These are phyloP conservation scores for Eptesicus fuscus DNA, from an alignment of 2,113 vertebrate genomes.

Conservation along the genomic window DNA sequence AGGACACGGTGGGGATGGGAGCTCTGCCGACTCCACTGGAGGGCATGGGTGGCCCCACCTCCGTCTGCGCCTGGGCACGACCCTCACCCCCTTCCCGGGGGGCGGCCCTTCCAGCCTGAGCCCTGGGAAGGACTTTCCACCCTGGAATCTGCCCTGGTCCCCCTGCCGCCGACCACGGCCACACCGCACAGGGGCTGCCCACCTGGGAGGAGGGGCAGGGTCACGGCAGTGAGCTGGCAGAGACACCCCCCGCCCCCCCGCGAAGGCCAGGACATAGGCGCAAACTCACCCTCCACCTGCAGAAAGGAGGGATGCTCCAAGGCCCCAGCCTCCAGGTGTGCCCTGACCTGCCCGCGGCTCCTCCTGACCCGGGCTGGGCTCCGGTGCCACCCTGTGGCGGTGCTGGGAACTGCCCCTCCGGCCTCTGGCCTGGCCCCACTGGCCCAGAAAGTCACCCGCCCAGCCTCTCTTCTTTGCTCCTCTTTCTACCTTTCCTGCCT, in stretches of 20 bases:
- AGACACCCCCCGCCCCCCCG: not conserved
- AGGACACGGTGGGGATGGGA: not conserved
- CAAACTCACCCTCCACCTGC: not conserved
- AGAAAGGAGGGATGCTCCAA: not conserved
- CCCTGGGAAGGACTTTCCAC: not conserved
- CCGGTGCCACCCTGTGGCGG: constrained; percentile 79
- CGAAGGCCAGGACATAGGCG: not conserved
- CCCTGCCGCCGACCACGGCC: not conserved
- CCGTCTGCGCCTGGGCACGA: not conserved
- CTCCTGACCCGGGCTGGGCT: constrained; percentile 57
- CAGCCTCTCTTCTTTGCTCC: not conserved
- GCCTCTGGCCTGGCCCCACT: not conserved
- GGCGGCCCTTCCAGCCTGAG: not conserved
- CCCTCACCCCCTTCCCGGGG: not conserved
- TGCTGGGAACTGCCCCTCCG: constrained; percentile 39
- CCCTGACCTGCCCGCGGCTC: not conserved
- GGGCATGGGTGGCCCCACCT: not conserved
- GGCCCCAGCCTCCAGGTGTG: not conserved
- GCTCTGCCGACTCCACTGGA: not conserved
- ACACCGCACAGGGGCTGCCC: too few species aligned
- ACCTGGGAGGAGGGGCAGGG: not conserved
- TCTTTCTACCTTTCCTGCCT: not conserved
- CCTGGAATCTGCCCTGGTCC: not conserved
- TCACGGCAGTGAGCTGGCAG: not conserved
- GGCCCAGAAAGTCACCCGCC: not conserved